These are phyloP conservation scores for Epsilonema sp. DNA, from an alignment of 2,888 invertebrate genomes.

Conservation along the genomic window DNA sequence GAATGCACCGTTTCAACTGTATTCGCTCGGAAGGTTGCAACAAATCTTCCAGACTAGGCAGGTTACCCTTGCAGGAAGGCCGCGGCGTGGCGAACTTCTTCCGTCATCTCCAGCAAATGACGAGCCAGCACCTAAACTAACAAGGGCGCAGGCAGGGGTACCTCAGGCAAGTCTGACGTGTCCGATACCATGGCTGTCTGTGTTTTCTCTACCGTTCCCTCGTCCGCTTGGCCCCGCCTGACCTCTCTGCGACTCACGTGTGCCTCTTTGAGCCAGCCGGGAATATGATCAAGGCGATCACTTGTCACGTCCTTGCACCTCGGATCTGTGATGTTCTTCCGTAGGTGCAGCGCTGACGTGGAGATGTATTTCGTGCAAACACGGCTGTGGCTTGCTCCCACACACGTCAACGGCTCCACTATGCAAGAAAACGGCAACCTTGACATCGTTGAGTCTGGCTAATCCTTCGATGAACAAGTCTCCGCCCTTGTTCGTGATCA, in stretches of 20 bases:
- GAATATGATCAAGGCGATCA: constrained; percentile 93
- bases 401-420: no score
- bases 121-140: no score
- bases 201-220: constrained; percentile 69
- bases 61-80: constrained; percentile 48
- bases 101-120: no score
- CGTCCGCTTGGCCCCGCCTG: constrained; percentile 93
- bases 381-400: no score
- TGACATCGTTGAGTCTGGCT: constrained; percentile 79
- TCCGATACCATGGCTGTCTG: constrained; percentile 76
- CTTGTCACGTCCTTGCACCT: constrained; percentile 58
- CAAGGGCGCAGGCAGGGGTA: neutral
- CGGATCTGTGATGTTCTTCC: constrained; percentile 22
- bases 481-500: constrained; percentile 93
- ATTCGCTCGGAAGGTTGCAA: constrained; percentile 68
- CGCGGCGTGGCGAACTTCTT: no score
- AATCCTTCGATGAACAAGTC: constrained; percentile 93
- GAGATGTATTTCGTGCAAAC: no score
- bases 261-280: constrained; percentile 93
- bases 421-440: constrained; percentile 44
- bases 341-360: no score
- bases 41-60: constrained; percentile 64
- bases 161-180: constrained; percentile 73
- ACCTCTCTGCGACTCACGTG: constrained; percentile 79
- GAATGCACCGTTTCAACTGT: constrained; percentile 84